Base-by-base conservation (phyloP, 1,140 invertebrate species). In the Gonioctena quinquepunctata region DNA sequence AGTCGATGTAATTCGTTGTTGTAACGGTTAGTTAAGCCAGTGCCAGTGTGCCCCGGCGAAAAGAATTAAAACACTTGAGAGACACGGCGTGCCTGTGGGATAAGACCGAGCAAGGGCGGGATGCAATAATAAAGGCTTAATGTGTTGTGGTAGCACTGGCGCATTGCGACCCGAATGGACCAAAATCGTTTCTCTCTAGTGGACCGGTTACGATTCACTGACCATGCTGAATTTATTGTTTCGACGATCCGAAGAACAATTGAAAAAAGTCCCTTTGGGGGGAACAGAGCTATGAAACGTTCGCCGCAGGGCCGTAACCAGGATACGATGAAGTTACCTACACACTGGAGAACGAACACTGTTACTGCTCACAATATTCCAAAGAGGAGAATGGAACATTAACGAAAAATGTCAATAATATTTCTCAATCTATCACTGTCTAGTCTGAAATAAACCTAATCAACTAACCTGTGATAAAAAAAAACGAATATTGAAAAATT, bases 81-180 rank as follows among this genome's bases (percentile, higher is more conserved):
- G 70, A 64, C 65, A 68, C 64, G 60, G 42, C 56, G 62, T 57
- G 62, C 62, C 62, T 66, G 49, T 25, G 66, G 70, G 66, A 68
- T 68, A 59, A 68, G 60, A 52, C 70, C 66, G 42, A 23, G 67
- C 50, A 49, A 23, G 57, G 63, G 48, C 61, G 59, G 59, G 62
- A 61, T 64, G 70, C 66, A 69, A 72, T 72, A 69, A 72, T 72
- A 69, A 72, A 72, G 71, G 68, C 71, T 69, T 72, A 72, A 72
- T 72, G 71, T 69, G 56, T 72, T 72, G 71, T 69, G 54, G 71
- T 57, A 62, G 56, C 62, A 65, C 42, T 69, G 62, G 62, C 67
- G 61, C 62, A 62, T 62, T 62, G 60, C 60, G 18, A 62, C n/a
- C 56, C 8, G 56, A 59, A 59, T 18, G 33, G 33, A 42, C n/a